Evolutionary conservation across 2,797 vertebrate species (phyloP).

Genomic region (Emys orbicularis): DNA sequence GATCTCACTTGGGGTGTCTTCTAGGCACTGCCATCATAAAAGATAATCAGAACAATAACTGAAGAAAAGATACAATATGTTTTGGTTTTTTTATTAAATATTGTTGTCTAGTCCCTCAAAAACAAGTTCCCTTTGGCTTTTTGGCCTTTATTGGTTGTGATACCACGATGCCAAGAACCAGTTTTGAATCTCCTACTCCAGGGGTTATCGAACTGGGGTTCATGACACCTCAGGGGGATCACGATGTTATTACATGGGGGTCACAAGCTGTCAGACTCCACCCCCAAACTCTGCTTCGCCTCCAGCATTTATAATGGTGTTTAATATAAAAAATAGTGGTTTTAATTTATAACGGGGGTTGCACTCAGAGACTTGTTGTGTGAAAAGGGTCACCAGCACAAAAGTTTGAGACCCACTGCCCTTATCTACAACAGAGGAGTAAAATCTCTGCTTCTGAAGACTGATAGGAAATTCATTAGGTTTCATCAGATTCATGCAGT

Average conservation of each 20-base stretch:
- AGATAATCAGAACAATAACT: background rate
- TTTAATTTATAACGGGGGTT: too few species aligned
- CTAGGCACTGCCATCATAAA: background rate
- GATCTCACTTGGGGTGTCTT: background rate
- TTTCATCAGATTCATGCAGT: slow-evolving; percentile 57
- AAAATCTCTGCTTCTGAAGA: slow-evolving; percentile 39
- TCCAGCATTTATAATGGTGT: too few species aligned
- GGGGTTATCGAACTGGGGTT: too few species aligned
- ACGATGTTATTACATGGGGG: too few species aligned
- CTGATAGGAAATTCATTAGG: slow-evolving; percentile 28
- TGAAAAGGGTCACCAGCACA: too few species aligned
- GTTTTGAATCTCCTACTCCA: background rate
- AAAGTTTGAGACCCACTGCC: background rate
- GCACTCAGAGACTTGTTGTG: too few species aligned
- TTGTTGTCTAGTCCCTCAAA: background rate
- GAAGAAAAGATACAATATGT: background rate
- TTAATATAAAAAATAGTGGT: too few species aligned
- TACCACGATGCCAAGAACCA: background rate
- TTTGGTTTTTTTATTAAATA: background rate
- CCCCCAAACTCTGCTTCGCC: too few species aligned
- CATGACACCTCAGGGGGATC: too few species aligned
- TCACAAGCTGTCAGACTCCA: too few species aligned
- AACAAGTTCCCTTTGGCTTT: background rate
- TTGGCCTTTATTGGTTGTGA: background rate
- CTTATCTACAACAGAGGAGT: background rate